A percentile compares a stretch with the other conserved stretches of the same genome.
phyloP scores from a whole-genome alignment of 53 echinoderm and acorn worm species.

The Temnopleurus reevesii region DNA sequence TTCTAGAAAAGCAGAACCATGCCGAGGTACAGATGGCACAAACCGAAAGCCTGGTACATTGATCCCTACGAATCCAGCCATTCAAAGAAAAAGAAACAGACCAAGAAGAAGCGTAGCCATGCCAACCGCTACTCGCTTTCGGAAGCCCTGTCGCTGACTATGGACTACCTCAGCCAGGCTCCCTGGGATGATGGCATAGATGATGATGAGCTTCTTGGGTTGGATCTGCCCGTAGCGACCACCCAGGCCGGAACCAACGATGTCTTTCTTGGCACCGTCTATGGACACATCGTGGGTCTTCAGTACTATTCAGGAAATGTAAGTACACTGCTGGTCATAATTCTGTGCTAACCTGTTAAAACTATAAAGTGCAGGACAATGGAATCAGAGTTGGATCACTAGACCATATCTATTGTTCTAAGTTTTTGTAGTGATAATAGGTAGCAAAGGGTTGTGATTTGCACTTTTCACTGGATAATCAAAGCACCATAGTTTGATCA shows the following conservation, averaged over 20 bases:
- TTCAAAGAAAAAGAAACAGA: not conserved
- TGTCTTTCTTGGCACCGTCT: constrained; percentile 65
- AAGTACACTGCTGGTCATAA: too few species aligned
- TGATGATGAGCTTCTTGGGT: constrained; percentile 26
- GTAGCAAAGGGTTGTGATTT: too few species aligned
- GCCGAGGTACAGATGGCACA: not conserved
- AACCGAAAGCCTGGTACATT: not conserved
- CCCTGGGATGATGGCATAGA: not conserved
- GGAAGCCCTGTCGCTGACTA: not conserved
- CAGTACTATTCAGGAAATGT: constrained; percentile 88
- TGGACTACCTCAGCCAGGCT: constrained; percentile 27
- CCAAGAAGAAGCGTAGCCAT: not conserved
- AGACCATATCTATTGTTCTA: too few species aligned
- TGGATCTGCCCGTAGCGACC: constrained; percentile 16
- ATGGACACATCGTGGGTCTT: constrained; percentile 79
- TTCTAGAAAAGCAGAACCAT: not conserved
- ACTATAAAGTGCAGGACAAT: too few species aligned
- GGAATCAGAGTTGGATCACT: too few species aligned
- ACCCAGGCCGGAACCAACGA: constrained; percentile 46
- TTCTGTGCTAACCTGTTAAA: too few species aligned
- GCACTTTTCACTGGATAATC: too few species aligned
- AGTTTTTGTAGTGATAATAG: too few species aligned
- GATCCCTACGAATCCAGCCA: not conserved
- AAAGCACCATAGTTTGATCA: too few species aligned
- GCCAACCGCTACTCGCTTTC: constrained; percentile 36